These are phyloP conservation scores for Myocastor coypus DNA, from an alignment of 2,113 vertebrate genomes.

Conservation along the genomic window DNA sequence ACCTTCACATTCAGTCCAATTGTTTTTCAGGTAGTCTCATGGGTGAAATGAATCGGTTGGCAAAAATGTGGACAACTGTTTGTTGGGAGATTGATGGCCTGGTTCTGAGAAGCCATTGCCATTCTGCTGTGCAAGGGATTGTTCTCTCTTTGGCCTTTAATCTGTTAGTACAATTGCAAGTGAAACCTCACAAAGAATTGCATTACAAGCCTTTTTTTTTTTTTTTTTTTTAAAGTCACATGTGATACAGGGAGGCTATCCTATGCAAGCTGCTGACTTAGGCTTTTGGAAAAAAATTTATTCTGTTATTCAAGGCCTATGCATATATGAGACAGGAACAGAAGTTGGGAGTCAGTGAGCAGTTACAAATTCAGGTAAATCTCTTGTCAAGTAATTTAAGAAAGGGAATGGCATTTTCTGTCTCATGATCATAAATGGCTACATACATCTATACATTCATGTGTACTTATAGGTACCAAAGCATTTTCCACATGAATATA, in stretches of 20 bases:
- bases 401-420: not conserved
- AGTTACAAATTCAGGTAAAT: constrained; percentile 17
- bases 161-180: constrained; percentile 72
- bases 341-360: not conserved
- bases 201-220: constrained; percentile 36
- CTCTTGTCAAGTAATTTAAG: constrained; percentile 35
- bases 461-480: not conserved
- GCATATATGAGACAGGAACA: not conserved
- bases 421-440: not conserved
- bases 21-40: constrained; percentile 31
- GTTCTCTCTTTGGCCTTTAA: constrained; percentile 66
- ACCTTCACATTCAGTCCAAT: not conserved
- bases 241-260: not conserved
- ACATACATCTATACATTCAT: too few species aligned
- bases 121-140: constrained; percentile 25
- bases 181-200: constrained; percentile 72
- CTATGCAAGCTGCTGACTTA: constrained; percentile 17
- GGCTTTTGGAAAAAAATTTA: constrained; percentile 44
- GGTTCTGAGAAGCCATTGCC: constrained; percentile 40
- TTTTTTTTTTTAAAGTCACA: constrained; percentile 29
- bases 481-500: not conserved
- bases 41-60: constrained; percentile 51
- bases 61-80: constrained; percentile 35
- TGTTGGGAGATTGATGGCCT: constrained; percentile 57
- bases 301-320: constrained; percentile 43